Base-by-base conservation (phyloP, 2,113 vertebrate species). In the Hystrix brachyura region DNA sequence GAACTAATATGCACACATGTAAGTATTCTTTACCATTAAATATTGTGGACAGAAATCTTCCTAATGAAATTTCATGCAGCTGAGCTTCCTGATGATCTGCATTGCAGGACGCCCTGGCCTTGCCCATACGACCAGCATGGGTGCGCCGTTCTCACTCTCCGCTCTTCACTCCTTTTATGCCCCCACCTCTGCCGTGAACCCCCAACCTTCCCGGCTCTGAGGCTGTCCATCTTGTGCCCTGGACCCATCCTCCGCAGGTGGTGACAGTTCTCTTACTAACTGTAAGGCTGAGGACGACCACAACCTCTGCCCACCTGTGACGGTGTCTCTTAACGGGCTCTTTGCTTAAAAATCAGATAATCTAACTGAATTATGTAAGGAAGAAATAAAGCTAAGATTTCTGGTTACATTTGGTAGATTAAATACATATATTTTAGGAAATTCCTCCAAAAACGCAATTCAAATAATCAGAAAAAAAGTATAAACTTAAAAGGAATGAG, bases 21-120 rank as follows among this genome's bases (percentile, higher is more conserved):
- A 7, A 81, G 34, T 81, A 87, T 92, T 84, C 87, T 93, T 93
- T 62, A 89, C 9, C 32, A 76, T 71, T 94, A 78, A 88, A 71
- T 15, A 89, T 82, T 97, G 86, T 90, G 53, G 38, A 76, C n/a
- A 89, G 87, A 15, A 93, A 59, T 89, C 25, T 95, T 90, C 43
- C 38, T 72, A 60, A 94, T 91, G 48, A 92, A 13, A 76, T 82
- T 93, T 86, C 15, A 38, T 38, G 38, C 38, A 38, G 13, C 15
- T 57, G 51, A 69, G 65, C 38, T 38, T 38, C 12, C 21, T 87
- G 51, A 53, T 29, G 17, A 0, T 72, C 38, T 38, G 38, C 38
- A 38, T 38, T 38, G 38, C 38, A 38, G 38, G 38, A 38, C 38
- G 38, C 38, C 38, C 38, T 38, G 38, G 38, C 38, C 38, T 38